A percentile compares a stretch with the other conserved stretches of the same genome.
phyloP scores from a whole-genome alignment of 2,888 invertebrate genomes.

The Dasysyrphus tricinctus region DNA sequence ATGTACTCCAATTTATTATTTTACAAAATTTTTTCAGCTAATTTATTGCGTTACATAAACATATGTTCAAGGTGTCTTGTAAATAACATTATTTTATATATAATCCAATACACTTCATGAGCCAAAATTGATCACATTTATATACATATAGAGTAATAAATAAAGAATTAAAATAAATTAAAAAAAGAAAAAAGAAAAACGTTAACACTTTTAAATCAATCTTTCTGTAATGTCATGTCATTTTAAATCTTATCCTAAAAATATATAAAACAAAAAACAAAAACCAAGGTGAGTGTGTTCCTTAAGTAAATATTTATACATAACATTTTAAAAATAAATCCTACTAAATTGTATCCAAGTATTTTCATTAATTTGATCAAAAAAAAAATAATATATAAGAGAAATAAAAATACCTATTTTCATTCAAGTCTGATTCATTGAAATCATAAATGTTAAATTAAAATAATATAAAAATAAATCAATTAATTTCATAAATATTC shows the following conservation, averaged over 20 bases:
- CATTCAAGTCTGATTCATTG: slow-evolving; percentile 71
- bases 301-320: slow-evolving; percentile 49
- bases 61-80: slow-evolving; percentile 51
- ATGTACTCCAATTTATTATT: too few relatives aligned
- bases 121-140: slow-evolving; percentile 65
- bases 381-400: not conserved
- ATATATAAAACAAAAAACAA: slow-evolving; percentile 14
- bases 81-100: slow-evolving; percentile 52
- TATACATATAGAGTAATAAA: slow-evolving; percentile 6
- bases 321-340: slow-evolving; percentile 9
- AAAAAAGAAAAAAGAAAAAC: slow-evolving; percentile 19
- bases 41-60: not conserved
- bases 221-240: slow-evolving; percentile 60
- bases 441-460: slow-evolving; percentile 36
- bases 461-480: slow-evolving; percentile 32
- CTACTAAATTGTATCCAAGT: not conserved
- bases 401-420: slow-evolving; percentile 12
- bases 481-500: slow-evolving; percentile 24
- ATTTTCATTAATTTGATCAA: not conserved
- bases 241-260: slow-evolving; percentile 22
- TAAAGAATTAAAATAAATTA: slow-evolving; percentile 26
- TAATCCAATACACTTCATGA: slow-evolving; percentile 50
- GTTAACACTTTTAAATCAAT: slow-evolving; percentile 53
- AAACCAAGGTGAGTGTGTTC: slow-evolving; percentile 70
- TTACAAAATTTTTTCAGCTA: not conserved